A percentile compares a stretch with the other conserved stretches of the same genome.
phyloP scores from a whole-genome alignment of 2,113 vertebrate species.

The Aythya baeri region DNA sequence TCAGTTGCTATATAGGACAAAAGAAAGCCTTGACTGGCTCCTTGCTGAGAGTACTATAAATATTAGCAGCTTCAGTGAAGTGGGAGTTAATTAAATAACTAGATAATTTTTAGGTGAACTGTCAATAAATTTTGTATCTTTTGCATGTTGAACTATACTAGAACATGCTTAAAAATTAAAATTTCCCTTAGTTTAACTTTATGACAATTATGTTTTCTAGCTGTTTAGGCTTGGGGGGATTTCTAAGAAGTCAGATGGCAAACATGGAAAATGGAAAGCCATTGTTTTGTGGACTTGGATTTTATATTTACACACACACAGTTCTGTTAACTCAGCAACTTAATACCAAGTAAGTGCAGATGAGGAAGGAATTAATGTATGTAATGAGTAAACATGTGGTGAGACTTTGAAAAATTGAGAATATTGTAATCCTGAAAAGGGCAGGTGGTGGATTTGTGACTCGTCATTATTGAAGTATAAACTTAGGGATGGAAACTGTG shows the following conservation, averaged over 20 bases:
- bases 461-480: neutral
- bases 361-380: neutral
- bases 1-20: neutral
- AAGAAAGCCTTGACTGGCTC: neutral
- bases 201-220: neutral
- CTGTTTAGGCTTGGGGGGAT: neutral
- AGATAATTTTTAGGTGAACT: neutral
- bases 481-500: rapidly evolving
- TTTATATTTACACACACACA: too few species aligned
- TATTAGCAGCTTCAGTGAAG: neutral
- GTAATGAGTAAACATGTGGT: neutral
- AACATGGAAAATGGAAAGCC: neutral
- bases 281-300: neutral
- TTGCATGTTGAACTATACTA: neutral
- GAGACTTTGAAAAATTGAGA: neutral
- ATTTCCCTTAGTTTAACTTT: neutral
- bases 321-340: neutral
- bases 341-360: neutral
- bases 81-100: neutral
- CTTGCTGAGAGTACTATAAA: neutral
- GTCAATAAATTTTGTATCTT: neutral
- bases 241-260: neutral
- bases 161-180: neutral
- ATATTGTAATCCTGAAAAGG: neutral
- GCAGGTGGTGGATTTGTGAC: neutral